These are phyloP conservation scores for Takifugu ocellatus DNA, from an alignment of 2,797 vertebrate species.

Conservation along the genomic window DNA sequence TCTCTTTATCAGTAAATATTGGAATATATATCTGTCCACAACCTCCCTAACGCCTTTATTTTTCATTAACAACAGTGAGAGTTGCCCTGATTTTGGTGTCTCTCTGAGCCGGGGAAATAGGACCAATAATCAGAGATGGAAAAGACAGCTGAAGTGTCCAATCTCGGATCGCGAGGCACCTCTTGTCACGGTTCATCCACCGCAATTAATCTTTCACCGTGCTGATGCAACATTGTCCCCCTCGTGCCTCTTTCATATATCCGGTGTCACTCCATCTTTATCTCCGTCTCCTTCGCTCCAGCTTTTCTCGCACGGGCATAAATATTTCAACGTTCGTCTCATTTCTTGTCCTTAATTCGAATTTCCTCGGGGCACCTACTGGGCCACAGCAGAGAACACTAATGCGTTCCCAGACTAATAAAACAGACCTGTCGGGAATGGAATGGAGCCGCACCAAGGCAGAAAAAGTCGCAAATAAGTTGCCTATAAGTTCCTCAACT, in stretches of 20 bases:
- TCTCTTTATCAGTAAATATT: too few relatives aligned
- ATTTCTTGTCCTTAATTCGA: conserved; percentile 30
- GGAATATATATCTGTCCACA: too few relatives aligned
- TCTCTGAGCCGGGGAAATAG: too few relatives aligned
- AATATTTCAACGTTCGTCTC: conserved; percentile 32
- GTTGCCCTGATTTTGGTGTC: too few relatives aligned
- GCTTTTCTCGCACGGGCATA: conserved; percentile 17
- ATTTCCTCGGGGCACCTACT: conserved; percentile 24
- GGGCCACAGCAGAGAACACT: conserved; percentile 10
- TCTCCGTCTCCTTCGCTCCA: conserved; percentile 12
- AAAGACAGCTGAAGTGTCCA: neutral
- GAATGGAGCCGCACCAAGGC: neutral
- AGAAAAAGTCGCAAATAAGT: conserved; percentile 9
- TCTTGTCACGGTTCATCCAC: conserved; percentile 46
- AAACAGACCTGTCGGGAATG: conserved; percentile 19
- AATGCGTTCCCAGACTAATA: conserved; percentile 30
- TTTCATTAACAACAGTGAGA: too few relatives aligned
- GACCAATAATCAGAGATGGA: neutral
- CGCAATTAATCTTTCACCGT: conserved; percentile 55
- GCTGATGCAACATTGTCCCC: conserved; percentile 26
- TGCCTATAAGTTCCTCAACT: conserved; percentile 12
- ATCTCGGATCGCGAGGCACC: conserved; percentile 26
- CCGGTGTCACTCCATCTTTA: conserved; percentile 17
- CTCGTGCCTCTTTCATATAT: conserved; percentile 22
- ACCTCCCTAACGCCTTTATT: too few relatives aligned